Evolutionary conservation across 2,888 invertebrate genomes (phyloP), one percentile per base, ranked within the genome.

Genomic region (Parasteatoda lunata): DNA sequence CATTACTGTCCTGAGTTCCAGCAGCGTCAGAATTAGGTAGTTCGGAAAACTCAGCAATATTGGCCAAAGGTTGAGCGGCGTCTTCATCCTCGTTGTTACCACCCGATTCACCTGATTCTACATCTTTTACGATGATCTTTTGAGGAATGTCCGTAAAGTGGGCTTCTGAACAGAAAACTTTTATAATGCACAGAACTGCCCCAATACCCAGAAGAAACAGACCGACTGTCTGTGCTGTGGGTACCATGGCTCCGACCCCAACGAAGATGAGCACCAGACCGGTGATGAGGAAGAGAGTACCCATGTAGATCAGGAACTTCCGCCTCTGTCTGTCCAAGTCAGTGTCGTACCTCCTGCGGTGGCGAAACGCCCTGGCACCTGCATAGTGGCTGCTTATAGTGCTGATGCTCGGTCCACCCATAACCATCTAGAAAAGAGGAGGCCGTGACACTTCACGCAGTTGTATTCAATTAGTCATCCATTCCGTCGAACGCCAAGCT

Each of bases 191-290:
- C 47, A 89, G 84, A 13, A 89, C 80, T 71, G 88, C 88, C 54
- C 89, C 89, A 13, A 89, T 52, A 4, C 86, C 89, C 70, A 89
- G 88, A 65, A 89, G 88, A 13, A 89, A 51, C n/a, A 89, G 78
- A 15, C 89, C 89, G 48, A 89, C 80, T 0, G 85, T 88, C 65
- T 89, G 89, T 3, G 89, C 87, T 5, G 81, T 66, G 66, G 83
- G 83, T 52, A 89, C 85, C 4, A 13, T 72, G 5, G 88, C 85
- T 5, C 89, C 89, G 9, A 89, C 89, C 4, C 89, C 89, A 13
- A 89, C 85, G 81, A 89, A 89, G 45, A 89, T 84, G 11, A 89
- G 69, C 9, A 89, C 49, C n/a, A 89, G 75, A 7, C 89, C 89
- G 5, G 89, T 86, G 66, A 89, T 88, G 69, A 89, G 84, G 75